Percentiles rank a stretch among this genome's conserved stretches.
phyloP scores from a whole-genome alignment of 2,113 vertebrate species.

The Cyprinodon tularosa region DNA sequence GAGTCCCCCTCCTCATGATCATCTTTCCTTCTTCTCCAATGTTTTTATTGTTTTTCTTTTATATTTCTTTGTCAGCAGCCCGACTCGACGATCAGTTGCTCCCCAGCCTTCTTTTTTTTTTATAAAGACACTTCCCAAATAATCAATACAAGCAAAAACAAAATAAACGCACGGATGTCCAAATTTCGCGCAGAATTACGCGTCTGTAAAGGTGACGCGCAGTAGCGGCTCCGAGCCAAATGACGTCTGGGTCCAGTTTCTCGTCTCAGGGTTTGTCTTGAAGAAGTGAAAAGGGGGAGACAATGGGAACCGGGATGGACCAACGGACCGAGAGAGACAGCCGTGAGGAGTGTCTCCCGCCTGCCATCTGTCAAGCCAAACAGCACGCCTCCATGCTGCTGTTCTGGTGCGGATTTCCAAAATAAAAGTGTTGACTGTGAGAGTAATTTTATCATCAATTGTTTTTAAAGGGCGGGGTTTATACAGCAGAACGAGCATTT shows the following conservation, averaged over 20 bases:
- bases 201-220: conserved; percentile 11
- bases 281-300: conserved; percentile 46
- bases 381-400: not conserved
- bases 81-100: not conserved
- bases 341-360: conserved; percentile 68
- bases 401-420: conserved; percentile 37
- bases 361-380: conserved; percentile 79
- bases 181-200: conserved; percentile 23
- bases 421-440: conserved; percentile 21
- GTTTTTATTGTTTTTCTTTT: not conserved
- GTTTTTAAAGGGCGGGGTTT: not conserved
- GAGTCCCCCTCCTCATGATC: conserved; percentile 45
- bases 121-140: not conserved
- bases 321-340: conserved; percentile 66
- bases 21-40: conserved; percentile 46
- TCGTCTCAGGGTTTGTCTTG: conserved; percentile 47
- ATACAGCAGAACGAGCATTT: not conserved
- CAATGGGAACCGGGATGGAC: conserved; percentile 71
- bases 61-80: not conserved
- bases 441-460: not conserved
- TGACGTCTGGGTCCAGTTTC: conserved; percentile 26
- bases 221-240: not conserved
- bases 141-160: not conserved
- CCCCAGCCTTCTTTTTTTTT: conserved; percentile 21
- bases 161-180: conserved; percentile 13